Percentiles rank a stretch among this genome's conserved stretches.
phyloP scores from a whole-genome alignment of 2,888 invertebrate species.

The Drosophila neutralis region DNA sequence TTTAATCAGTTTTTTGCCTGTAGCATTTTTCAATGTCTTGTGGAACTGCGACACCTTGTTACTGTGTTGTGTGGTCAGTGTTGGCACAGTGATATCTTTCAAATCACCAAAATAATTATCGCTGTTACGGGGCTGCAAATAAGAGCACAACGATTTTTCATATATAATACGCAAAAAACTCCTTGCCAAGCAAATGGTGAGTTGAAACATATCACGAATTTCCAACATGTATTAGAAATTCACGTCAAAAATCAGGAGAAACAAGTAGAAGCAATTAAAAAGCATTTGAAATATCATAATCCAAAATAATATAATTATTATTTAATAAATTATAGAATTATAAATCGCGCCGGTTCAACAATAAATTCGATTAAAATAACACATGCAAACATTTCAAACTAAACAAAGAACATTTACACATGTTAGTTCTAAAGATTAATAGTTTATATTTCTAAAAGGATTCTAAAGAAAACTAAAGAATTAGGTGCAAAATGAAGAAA shows the following conservation, averaged over 20 bases:
- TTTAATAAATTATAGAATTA: neutral
- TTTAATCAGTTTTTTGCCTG: slow-evolving; percentile 93
- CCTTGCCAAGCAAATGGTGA: slow-evolving; percentile 72
- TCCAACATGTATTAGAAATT: neutral
- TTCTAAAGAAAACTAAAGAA: neutral
- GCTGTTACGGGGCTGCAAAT: slow-evolving; percentile 87
- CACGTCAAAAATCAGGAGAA: neutral
- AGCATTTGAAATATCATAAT: neutral
- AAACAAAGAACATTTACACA: neutral
- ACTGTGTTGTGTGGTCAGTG: slow-evolving; percentile 93
- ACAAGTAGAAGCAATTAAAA: neutral
- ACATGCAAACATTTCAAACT: neutral
- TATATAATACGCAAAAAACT: slow-evolving; percentile 29
- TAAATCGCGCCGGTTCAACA: neutral
- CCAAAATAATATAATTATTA: neutral
- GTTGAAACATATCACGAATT: slow-evolving; percentile 78
- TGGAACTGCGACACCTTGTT: slow-evolving; percentile 98
- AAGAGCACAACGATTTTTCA: slow-evolving; percentile 58
- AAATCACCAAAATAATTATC: slow-evolving; percentile 92
- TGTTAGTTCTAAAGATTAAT: no score
- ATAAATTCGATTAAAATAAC: neutral
- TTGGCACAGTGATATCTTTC: slow-evolving; percentile 96
- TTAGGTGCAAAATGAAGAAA: neutral
- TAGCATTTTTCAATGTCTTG: slow-evolving; percentile 94
- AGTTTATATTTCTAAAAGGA: neutral